phyloP scores from a whole-genome alignment of 1,140 invertebrate species.

The Drosophila gunungcola region DNA sequence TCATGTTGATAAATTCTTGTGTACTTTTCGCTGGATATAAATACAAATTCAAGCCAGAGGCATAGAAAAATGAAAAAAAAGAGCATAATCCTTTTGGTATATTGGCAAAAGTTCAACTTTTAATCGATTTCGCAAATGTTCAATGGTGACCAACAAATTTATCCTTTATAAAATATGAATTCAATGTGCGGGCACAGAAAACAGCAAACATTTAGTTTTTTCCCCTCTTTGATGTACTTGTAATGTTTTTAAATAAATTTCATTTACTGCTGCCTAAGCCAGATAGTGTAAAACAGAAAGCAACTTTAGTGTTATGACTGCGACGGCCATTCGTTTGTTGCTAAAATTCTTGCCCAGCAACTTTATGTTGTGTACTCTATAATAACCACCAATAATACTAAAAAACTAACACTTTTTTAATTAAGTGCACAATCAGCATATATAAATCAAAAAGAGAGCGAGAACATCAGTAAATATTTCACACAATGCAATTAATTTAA shows the following conservation, averaged over 20 bases:
- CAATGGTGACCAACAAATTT: not conserved
- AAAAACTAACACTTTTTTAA: not conserved
- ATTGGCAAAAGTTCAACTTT: slow-evolving; percentile 26
- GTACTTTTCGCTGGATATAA: slow-evolving; percentile 14
- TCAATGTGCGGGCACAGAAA: not conserved
- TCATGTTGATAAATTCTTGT: slow-evolving; percentile 16
- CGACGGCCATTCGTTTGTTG: slow-evolving; percentile 23
- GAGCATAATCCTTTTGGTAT: not conserved
- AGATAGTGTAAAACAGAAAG: slow-evolving; percentile 15
- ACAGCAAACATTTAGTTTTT: slow-evolving; percentile 12
- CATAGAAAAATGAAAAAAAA: slow-evolving; percentile 1
- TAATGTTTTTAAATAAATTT: slow-evolving; percentile 41
- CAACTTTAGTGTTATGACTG: slow-evolving; percentile 42
- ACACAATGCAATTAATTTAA: slow-evolving; percentile 39
- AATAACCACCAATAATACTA: too few species aligned
- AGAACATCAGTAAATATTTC: slow-evolving; percentile 22
- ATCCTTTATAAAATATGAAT: slow-evolving; percentile 1
- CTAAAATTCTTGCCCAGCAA: slow-evolving; percentile 25
- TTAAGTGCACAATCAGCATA: not conserved
- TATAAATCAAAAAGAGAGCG: slow-evolving; percentile 21
- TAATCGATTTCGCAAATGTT: slow-evolving; percentile 4
- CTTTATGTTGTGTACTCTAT: slow-evolving; percentile 20
- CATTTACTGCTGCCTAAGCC: slow-evolving; percentile 22
- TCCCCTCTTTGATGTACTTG: not conserved
- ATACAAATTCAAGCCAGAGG: not conserved